phyloP scores from a whole-genome alignment of 2,113 vertebrate genomes.

The Eublepharis macularius region DNA sequence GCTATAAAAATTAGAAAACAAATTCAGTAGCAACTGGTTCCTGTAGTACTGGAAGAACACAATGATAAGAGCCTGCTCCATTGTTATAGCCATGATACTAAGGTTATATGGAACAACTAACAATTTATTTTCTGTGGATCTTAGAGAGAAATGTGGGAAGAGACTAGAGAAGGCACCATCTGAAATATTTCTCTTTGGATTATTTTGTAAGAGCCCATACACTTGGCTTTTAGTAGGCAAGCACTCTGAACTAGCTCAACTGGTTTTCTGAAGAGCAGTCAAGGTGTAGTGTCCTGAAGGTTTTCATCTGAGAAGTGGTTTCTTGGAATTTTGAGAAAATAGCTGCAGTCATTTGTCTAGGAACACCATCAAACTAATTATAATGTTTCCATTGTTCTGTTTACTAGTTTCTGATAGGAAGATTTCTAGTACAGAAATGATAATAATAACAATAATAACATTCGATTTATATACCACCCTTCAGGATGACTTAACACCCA shows the following conservation, averaged over 20 bases:
- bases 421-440: background rate
- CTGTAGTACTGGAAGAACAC: background rate
- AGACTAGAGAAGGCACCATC: too few relatives aligned
- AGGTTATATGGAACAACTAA: too few relatives aligned
- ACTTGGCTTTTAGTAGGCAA: background rate
- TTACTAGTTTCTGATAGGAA: background rate
- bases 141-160: too few relatives aligned
- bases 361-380: background rate
- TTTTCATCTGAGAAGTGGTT: background rate
- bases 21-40: too few relatives aligned
- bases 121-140: too few relatives aligned
- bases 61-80: background rate
- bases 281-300: background rate
- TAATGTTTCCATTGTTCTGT: background rate
- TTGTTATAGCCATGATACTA: rapidly evolving
- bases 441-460: background rate
- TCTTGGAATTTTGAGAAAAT: constrained; percentile 5
- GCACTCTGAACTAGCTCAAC: constrained; percentile 10
- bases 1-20: too few relatives aligned
- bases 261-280: constrained; percentile 1
- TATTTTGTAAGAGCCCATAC: background rate
- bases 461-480: too few relatives aligned
- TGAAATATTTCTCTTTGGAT: background rate
- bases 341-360: background rate
- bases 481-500: too few relatives aligned